Evolutionary conservation across 2,888 invertebrate genomes (phyloP).

Genomic region (Gastracanthus pulcherrimus): DNA sequence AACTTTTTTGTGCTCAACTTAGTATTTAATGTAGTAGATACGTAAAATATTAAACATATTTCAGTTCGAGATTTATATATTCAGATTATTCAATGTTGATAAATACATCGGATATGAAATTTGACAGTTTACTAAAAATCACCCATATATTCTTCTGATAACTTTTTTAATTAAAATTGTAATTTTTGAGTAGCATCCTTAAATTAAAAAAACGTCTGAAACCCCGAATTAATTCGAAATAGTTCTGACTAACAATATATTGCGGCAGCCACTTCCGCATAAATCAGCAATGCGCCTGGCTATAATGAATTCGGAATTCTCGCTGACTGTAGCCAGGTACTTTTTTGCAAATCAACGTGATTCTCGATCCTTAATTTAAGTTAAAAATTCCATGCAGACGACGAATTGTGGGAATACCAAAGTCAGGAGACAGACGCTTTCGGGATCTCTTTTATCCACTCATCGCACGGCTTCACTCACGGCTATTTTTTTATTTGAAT

Average conservation of each 20-base stretch:
- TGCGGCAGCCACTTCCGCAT: neutral
- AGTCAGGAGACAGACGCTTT: neutral
- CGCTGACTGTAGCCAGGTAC: no score
- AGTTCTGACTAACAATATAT: neutral
- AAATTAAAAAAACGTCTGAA: no score
- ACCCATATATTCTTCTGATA: no score
- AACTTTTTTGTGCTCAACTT: neutral
- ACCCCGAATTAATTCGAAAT: no score
- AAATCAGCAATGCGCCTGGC: neutral
- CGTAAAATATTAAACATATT: no score
- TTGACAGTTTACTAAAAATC: no score
- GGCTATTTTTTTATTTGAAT: neutral
- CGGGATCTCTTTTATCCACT: neutral
- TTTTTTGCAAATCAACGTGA: no score
- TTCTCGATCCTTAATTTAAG: neutral
- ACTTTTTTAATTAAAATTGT: no score
- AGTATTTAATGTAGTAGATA: neutral
- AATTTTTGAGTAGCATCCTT: no score
- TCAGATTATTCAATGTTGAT: no score
- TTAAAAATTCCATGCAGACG: slow-evolving; percentile 5
- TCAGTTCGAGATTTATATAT: no score
- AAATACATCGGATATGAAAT: no score
- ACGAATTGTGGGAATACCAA: slow-evolving; percentile 5
- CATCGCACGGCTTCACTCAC: slow-evolving; percentile 20
- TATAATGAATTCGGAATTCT: neutral